phyloP scores from a whole-genome alignment of 2,113 vertebrate species.

The Cryptotis parvus region DNA sequence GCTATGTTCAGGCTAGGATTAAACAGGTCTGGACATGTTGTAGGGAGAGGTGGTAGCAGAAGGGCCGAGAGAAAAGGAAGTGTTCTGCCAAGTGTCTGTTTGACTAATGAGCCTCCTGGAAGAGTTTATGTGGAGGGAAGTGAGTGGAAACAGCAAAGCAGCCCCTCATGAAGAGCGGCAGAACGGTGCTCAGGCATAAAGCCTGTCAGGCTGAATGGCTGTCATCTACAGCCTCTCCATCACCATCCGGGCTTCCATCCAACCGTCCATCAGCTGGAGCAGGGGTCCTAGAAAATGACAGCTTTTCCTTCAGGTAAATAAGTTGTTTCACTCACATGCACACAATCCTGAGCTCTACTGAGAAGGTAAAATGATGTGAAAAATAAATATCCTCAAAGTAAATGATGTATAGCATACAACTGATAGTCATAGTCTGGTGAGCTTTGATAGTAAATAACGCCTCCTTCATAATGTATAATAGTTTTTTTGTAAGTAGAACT shows the following conservation, averaged over 20 bases:
- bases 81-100: not conserved
- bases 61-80: conserved; percentile 24
- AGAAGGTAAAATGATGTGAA: not conserved
- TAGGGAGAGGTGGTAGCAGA: not conserved
- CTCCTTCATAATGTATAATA: not conserved
- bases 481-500: conserved; percentile 17
- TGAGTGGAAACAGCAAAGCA: not conserved
- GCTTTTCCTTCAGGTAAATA: not conserved
- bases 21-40: not conserved
- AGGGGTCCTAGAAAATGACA: not conserved
- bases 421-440: not conserved
- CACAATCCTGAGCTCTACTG: not conserved
- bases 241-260: not conserved
- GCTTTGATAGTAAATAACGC: not conserved
- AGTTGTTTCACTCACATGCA: not conserved
- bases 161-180: not conserved
- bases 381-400: conserved; percentile 14
- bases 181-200: not conserved
- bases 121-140: not conserved
- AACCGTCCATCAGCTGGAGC: not conserved
- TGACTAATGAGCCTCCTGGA: conserved; percentile 16
- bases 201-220: not conserved
- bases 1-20: not conserved
- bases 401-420: not conserved
- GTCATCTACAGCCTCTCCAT: not conserved